A percentile compares a stretch with the other conserved stretches of the same genome.
phyloP scores from a whole-genome alignment of 2,888 invertebrate species.

The Volucella bombylans region DNA sequence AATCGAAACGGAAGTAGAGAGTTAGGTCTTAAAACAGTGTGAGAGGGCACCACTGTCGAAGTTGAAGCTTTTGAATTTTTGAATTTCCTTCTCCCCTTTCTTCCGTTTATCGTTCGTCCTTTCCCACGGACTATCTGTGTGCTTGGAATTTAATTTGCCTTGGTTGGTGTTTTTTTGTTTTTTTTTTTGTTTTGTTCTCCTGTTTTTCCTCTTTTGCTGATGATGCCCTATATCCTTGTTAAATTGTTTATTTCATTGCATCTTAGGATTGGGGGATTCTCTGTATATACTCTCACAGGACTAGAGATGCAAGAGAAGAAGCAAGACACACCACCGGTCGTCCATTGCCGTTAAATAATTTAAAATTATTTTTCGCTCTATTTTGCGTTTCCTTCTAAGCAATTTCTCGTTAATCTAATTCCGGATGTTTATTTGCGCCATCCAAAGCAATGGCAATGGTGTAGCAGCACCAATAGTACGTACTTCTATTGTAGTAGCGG shows the following conservation, averaged over 20 bases:
- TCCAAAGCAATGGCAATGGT: background rate
- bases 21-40: conserved; percentile 46
- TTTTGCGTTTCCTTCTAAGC: conserved; percentile 61
- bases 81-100: background rate
- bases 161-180: conserved; percentile 14
- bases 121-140: background rate
- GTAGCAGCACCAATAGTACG: background rate
- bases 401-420: conserved; percentile 68
- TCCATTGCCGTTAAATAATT: conserved; percentile 43
- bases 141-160: conserved; percentile 42
- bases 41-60: background rate
- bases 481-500: conserved; percentile 2
- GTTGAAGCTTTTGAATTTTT: conserved; percentile 19
- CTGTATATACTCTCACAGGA: background rate
- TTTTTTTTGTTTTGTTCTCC: too few species aligned
- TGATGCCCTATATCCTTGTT: conserved; percentile 31
- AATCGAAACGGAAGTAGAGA: conserved; percentile 60
- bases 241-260: conserved; percentile 63
- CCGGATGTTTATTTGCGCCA: conserved; percentile 63
- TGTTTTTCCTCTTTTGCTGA: background rate
- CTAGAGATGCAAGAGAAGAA: too few species aligned
- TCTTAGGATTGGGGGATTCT: conserved; percentile 26
- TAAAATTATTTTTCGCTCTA: conserved; percentile 59
- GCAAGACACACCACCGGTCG: background rate
- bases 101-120: background rate